Evolutionary conservation across 2,888 invertebrate genomes (phyloP).

Genomic region (Andrena flavipes): DNA sequence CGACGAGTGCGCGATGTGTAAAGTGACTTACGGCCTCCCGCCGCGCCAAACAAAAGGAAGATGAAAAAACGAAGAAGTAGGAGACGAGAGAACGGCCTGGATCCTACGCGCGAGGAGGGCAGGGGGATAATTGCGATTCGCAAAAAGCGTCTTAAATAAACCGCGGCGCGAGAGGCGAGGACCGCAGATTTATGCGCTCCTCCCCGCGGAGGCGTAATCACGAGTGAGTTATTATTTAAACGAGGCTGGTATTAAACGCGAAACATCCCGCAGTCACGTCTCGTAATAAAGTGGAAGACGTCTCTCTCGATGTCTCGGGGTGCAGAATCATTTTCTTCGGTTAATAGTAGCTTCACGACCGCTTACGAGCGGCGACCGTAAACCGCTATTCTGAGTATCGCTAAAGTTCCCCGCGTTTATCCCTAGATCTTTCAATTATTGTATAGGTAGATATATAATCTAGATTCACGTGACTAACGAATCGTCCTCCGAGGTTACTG

Average conservation of each 20-base stretch:
- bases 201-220: conserved; percentile 21
- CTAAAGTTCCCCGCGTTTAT: too few relatives aligned
- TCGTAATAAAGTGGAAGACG: conserved; percentile 34
- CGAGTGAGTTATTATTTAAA: conserved; percentile 47
- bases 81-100: not conserved
- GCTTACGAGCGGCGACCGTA: conserved; percentile 5
- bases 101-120: not conserved
- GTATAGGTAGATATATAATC: not conserved
- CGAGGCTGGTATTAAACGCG: conserved; percentile 32
- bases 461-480: not conserved
- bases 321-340: conserved; percentile 19
- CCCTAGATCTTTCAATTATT: not conserved
- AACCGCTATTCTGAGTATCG: conserved; percentile 9
- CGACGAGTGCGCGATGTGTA: conserved; percentile 29
- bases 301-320: not conserved
- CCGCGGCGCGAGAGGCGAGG: conserved; percentile 17
- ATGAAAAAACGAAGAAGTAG: not conserved
- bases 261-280: conserved; percentile 15
- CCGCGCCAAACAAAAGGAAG: not conserved
- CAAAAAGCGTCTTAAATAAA: conserved; percentile 48
- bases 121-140: conserved; percentile 36
- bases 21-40: conserved; percentile 44
- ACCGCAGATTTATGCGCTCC: conserved; percentile 23
- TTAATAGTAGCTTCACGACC: not conserved
- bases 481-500: not conserved